These are phyloP conservation scores for Brachionichthys hirsutus DNA, from an alignment of 2,113 vertebrate species.

Conservation along the genomic window DNA sequence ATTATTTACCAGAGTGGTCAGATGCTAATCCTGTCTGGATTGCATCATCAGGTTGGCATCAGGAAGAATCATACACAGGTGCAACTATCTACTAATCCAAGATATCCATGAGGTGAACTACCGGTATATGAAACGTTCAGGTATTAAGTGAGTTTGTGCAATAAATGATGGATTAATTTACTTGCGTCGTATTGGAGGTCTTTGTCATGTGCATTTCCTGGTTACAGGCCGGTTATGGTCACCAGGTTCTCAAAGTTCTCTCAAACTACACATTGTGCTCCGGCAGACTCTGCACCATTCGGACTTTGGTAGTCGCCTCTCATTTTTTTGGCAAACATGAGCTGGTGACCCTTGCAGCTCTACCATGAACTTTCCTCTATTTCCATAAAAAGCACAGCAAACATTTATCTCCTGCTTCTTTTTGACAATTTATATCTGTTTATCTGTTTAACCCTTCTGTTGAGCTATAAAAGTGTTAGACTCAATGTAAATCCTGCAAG, in stretches of 20 bases:
- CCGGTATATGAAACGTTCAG: not conserved
- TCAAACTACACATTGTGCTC: not conserved
- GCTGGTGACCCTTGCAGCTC: slow-evolving; percentile 51
- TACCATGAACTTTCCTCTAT: slow-evolving; percentile 63
- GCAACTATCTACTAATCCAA: too few relatives aligned
- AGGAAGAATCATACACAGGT: not conserved
- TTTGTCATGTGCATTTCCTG: not conserved
- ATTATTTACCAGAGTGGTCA: slow-evolving; percentile 2
- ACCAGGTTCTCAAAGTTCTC: not conserved
- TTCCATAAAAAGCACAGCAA: slow-evolving; percentile 62
- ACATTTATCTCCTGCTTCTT: slow-evolving; percentile 8
- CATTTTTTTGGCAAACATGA: slow-evolving; percentile 38
- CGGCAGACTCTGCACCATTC: slow-evolving; percentile 29
- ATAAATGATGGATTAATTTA: not conserved
- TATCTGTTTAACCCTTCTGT: too few relatives aligned
- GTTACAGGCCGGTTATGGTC: not conserved
- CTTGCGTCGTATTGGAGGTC: not conserved
- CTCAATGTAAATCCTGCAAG: too few relatives aligned
- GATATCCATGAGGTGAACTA: too few relatives aligned
- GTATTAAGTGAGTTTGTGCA: not conserved
- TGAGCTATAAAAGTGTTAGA: too few relatives aligned
- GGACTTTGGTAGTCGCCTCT: slow-evolving; percentile 54
- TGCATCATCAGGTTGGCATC: not conserved
- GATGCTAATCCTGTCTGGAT: slow-evolving; percentile 4
- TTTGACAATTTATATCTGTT: too few relatives aligned